These are phyloP conservation scores for Reticulitermes speratus DNA, from an alignment of 1,140 invertebrate species.

Conservation along the genomic window DNA sequence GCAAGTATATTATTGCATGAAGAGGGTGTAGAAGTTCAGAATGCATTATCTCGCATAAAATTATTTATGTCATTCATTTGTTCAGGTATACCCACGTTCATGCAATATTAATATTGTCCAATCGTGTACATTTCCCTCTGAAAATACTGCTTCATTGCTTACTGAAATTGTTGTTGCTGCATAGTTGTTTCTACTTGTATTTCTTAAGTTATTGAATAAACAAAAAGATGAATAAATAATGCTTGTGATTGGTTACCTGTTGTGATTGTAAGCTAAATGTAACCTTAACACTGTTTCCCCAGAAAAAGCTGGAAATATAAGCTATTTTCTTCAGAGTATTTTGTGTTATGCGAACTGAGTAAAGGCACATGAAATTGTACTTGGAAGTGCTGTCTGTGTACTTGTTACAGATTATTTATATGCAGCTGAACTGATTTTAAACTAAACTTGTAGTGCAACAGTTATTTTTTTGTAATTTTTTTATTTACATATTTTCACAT, in stretches of 20 bases:
- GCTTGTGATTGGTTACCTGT: slow-evolving; percentile 36
- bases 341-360: neutral
- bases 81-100: neutral
- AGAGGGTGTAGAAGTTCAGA: neutral
- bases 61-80: neutral
- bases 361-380: neutral
- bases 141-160: neutral
- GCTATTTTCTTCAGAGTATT: neutral
- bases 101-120: neutral
- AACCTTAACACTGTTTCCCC: neutral
- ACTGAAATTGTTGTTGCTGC: neutral
- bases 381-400: neutral
- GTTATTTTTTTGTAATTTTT: too few relatives aligned
- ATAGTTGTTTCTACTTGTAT: neutral
- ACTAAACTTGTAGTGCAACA: too few relatives aligned
- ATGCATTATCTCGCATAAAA: neutral
- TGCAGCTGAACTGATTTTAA: too few relatives aligned
- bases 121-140: neutral
- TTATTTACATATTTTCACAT: too few relatives aligned
- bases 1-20: neutral
- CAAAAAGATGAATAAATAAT: slow-evolving; percentile 25
- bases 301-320: neutral
- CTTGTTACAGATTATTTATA: too few relatives aligned
- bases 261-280: slow-evolving; percentile 9
- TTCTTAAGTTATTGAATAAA: slow-evolving; percentile 23